Evolutionary conservation across 2,113 vertebrate species (phyloP).

Genomic region (Columba livia): DNA sequence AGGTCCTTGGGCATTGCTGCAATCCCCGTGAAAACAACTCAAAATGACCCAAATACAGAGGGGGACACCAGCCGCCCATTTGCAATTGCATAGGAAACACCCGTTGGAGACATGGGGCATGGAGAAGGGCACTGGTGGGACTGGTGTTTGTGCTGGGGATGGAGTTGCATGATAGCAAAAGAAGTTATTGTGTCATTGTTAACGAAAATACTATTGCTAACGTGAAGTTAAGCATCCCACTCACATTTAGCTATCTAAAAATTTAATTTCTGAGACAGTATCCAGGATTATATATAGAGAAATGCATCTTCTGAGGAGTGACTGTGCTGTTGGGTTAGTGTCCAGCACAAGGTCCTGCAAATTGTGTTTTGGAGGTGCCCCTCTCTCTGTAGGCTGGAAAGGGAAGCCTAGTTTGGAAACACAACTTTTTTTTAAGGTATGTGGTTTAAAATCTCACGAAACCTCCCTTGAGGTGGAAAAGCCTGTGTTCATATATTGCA

Average conservation of each 20-base stretch:
- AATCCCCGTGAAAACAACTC: not conserved
- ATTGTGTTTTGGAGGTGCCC: not conserved
- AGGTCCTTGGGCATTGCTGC: not conserved
- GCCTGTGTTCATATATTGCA: not conserved
- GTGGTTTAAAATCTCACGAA: not conserved
- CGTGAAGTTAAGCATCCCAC: not conserved
- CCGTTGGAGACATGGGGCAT: fast-evolving
- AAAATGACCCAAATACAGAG: not conserved
- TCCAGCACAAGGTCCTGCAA: not conserved
- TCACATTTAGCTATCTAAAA: not conserved
- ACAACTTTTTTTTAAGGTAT: not conserved
- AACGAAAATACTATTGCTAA: not conserved
- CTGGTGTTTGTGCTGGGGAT: not conserved
- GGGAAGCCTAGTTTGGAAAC: not conserved
- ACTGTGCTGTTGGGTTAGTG: not conserved
- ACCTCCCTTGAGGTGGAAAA: not conserved
- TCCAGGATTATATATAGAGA: not conserved
- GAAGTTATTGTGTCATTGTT: not conserved
- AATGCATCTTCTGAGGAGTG: not conserved
- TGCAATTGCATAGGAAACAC: not conserved
- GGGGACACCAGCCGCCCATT: not conserved
- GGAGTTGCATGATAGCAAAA: not conserved
- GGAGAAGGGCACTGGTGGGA: not conserved
- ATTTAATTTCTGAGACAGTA: not conserved
- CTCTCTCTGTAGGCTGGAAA: not conserved